Percentiles rank a stretch among this genome's conserved stretches.
These are phyloP conservation scores for Tachuris rubrigastra DNA, from an alignment of 2,113 vertebrate species.

Conservation along the genomic window DNA sequence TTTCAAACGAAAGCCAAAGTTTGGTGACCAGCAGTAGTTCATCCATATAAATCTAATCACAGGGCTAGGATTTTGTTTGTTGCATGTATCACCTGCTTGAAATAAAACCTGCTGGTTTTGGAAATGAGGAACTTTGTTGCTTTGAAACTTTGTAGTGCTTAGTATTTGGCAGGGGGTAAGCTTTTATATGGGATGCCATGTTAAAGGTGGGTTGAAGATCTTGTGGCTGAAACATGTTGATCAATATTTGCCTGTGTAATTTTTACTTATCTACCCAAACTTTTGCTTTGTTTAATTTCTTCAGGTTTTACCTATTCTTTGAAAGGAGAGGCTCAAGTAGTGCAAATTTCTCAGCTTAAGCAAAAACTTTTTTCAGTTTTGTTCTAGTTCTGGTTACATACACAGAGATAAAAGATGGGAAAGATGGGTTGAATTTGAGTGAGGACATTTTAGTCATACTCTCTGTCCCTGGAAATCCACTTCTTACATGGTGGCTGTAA, in stretches of 20 bases:
- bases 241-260: not conserved
- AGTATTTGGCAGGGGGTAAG: not conserved
- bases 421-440: not conserved
- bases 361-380: not conserved
- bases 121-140: not conserved
- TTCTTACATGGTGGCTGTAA: not conserved
- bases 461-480: not conserved
- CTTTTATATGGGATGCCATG: not conserved
- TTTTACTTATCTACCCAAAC: not conserved
- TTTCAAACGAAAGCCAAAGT: not conserved
- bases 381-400: not conserved
- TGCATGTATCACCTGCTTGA: not conserved
- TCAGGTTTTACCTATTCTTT: not conserved
- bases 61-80: not conserved
- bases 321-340: not conserved
- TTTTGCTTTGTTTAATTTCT: not conserved
- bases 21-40: not conserved
- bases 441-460: not conserved
- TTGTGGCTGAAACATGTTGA: not conserved
- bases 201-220: not conserved
- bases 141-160: not conserved
- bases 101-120: not conserved
- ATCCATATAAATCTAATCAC: not conserved
- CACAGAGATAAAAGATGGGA: not conserved
- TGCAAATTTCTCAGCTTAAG: not conserved